A percentile compares a stretch with the other conserved stretches of the same genome.
These are phyloP conservation scores for Ictalurus furcatus DNA, from an alignment of 2,113 vertebrate species.

Conservation along the genomic window DNA sequence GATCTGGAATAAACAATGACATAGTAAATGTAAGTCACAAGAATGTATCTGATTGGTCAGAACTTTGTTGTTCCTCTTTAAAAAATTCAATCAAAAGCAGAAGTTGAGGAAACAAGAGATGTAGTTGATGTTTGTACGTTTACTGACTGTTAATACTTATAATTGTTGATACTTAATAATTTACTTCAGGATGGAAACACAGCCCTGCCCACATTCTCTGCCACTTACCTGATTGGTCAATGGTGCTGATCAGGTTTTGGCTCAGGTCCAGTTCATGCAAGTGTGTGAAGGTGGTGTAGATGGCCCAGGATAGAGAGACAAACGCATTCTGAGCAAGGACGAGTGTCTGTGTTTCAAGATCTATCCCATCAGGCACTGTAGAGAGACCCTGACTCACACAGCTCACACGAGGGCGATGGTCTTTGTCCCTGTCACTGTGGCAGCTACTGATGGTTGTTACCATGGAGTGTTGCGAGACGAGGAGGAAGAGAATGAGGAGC, in stretches of 20 bases:
- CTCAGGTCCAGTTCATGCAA: constrained; percentile 71
- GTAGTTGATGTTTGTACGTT: not conserved
- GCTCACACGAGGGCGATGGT: constrained; percentile 62
- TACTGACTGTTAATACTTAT: not conserved
- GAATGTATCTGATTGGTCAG: not conserved
- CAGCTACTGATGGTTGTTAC: constrained; percentile 50
- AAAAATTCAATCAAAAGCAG: not conserved
- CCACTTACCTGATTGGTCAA: constrained; percentile 35
- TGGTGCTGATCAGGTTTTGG: constrained; percentile 61
- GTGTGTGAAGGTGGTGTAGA: constrained; percentile 57
- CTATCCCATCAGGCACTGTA: constrained; percentile 50
- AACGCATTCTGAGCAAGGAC: constrained; percentile 66
- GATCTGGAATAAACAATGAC: not conserved
- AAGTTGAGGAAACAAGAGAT: not conserved
- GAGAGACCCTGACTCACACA: constrained; percentile 59
- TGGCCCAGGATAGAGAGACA: constrained; percentile 63
- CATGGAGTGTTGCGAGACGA: constrained; percentile 2
- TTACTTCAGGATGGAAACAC: not conserved
- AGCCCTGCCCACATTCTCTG: not conserved
- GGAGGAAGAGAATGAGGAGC: constrained; percentile 54
- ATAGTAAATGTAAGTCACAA: not conserved
- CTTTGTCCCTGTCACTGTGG: constrained; percentile 55
- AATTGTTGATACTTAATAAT: too few relatives aligned
- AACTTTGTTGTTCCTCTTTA: not conserved
- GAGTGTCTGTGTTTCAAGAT: constrained; percentile 61